Conservation (phyloP, 2,888 invertebrate species). For the Luperina nickerlii region DNA sequence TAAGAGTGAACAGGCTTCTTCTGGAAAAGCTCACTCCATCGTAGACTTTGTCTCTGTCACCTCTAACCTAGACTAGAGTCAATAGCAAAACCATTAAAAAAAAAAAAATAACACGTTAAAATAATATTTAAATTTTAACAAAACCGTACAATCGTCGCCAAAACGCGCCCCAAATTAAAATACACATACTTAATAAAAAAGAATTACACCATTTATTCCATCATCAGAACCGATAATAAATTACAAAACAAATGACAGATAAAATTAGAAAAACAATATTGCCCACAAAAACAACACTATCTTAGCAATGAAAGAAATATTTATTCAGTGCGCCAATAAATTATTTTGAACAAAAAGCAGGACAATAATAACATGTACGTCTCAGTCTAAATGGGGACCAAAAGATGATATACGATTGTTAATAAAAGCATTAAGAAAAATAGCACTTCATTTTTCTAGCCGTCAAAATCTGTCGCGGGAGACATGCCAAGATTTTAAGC, state of each 20-base stretch:
- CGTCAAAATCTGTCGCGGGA: conserved; percentile 68
- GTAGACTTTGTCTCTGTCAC: too few relatives aligned
- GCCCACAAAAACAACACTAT: conserved; percentile 6
- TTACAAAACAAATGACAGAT: conserved; percentile 45
- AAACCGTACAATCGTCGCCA: conserved; percentile 15
- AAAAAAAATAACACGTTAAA: background rate
- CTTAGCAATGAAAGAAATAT: conserved; percentile 38
- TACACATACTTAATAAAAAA: background rate
- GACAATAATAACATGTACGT: conserved; percentile 59
- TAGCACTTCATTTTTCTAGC: conserved; percentile 66
- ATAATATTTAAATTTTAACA: conserved; percentile 14
- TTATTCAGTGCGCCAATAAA: conserved; percentile 49
- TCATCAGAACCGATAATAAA: conserved; percentile 43
- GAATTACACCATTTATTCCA: conserved; percentile 29
- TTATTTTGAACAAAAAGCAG: conserved; percentile 48
- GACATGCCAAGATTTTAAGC: conserved; percentile 68
- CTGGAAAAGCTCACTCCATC: too few relatives aligned
- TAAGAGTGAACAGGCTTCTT: too few relatives aligned
- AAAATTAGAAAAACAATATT: conserved; percentile 33
- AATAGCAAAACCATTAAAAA: too few relatives aligned
- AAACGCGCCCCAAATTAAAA: conserved; percentile 11
- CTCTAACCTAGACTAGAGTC: too few relatives aligned
- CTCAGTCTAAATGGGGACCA: conserved; percentile 59
- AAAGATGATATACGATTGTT: conserved; percentile 72
- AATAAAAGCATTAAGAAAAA: conserved; percentile 76